Conservation (phyloP, 1,140 invertebrate genomes). For the Wiebesia pumilae region DNA sequence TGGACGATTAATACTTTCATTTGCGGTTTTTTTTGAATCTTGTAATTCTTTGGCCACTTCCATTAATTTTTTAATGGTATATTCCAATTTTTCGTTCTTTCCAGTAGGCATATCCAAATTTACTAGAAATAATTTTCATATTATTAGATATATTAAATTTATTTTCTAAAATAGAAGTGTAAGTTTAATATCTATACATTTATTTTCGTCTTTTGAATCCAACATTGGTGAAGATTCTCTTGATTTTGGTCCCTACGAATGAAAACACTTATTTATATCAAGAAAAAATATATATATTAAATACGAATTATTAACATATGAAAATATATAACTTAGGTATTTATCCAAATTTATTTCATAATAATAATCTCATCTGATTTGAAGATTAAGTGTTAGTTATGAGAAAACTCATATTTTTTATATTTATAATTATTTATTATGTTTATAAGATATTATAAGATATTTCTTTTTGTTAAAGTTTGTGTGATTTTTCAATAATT, state of each 20-base stretch:
- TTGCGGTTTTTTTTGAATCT: slow-evolving; percentile 68
- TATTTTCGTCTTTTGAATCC: slow-evolving; percentile 71
- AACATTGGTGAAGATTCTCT: slow-evolving; percentile 78
- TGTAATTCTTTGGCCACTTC: slow-evolving; percentile 70
- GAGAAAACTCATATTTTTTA: too few relatives aligned
- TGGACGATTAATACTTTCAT: slow-evolving; percentile 63
- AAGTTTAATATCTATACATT: slow-evolving; percentile 62
- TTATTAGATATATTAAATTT: background rate
- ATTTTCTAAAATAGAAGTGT: background rate
- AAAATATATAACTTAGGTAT: too few relatives aligned
- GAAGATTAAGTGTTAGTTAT: too few relatives aligned
- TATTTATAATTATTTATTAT: too few relatives aligned
- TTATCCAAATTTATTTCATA: too few relatives aligned
- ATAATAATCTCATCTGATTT: too few relatives aligned
- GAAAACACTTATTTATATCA: slow-evolving; percentile 15
- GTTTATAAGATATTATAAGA: too few relatives aligned
- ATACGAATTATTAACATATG: too few relatives aligned
- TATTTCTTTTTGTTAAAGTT: too few relatives aligned
- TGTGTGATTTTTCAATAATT: too few relatives aligned
- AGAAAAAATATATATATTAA: background rate
- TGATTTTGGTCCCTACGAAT: slow-evolving; percentile 75
- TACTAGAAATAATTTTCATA: background rate
- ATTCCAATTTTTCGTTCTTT: slow-evolving; percentile 70
- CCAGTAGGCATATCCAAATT: slow-evolving; percentile 43
- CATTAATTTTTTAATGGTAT: slow-evolving; percentile 71